A percentile compares a stretch with the other conserved stretches of the same genome.
phyloP scores from a whole-genome alignment of 2,888 invertebrate species.

The Eristalinus aeneus region DNA sequence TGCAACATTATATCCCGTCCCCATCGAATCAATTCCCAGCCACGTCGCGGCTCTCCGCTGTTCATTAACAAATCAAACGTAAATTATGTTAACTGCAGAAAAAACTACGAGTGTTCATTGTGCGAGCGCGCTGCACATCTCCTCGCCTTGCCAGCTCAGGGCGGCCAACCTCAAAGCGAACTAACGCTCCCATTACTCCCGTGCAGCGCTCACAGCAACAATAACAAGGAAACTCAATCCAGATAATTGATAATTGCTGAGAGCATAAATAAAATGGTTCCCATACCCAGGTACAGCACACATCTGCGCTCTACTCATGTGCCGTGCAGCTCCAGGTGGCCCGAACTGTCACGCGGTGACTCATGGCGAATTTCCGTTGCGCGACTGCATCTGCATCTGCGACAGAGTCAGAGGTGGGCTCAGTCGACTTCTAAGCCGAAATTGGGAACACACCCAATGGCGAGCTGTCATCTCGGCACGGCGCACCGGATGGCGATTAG shows the following conservation, averaged over 20 bases:
- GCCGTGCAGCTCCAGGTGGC: conserved; percentile 61
- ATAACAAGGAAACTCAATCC: conserved; percentile 52
- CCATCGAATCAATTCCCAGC: conserved; percentile 35
- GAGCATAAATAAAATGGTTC: conserved; percentile 64
- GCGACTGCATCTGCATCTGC: conserved; percentile 49
- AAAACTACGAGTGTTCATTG: conserved; percentile 44
- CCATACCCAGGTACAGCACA: conserved; percentile 47
- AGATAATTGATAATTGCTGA: conserved; percentile 62
- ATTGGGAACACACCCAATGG: conserved; percentile 47
- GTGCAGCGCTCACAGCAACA: conserved; percentile 28
- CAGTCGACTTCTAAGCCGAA: conserved; percentile 23
- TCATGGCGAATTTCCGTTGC: conserved; percentile 60
- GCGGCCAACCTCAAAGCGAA: conserved; percentile 52
- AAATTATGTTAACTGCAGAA: conserved; percentile 49
- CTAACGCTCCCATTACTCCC: conserved; percentile 54
- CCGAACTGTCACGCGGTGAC: conserved; percentile 51
- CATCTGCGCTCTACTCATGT: conserved; percentile 23
- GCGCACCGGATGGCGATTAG: conserved; percentile 43
- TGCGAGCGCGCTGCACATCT: conserved; percentile 20
- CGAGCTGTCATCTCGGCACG: conserved; percentile 17
- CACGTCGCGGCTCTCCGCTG: conserved; percentile 2
- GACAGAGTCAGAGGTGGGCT: not conserved
- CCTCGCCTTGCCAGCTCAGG: conserved; percentile 4
- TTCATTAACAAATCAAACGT: conserved; percentile 59
- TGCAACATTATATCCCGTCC: conserved; percentile 1